Evolutionary conservation across 2,797 vertebrate species (phyloP).

Genomic region (Phoxinus dragarum): DNA sequence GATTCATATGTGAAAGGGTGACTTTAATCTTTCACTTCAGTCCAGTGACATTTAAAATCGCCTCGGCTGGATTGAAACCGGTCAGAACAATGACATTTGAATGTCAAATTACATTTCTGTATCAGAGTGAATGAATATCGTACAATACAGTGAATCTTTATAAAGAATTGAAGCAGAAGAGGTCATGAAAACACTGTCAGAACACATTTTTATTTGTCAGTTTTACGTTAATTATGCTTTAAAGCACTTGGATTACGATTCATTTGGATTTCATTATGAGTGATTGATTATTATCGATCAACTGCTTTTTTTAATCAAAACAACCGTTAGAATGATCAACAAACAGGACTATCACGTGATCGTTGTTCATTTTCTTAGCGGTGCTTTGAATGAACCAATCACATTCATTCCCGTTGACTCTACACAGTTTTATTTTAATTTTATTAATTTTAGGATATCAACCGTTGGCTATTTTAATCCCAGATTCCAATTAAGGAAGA

Average conservation of each 20-base stretch:
- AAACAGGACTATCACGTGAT: not conserved
- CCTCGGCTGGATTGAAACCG: slow-evolving; percentile 16
- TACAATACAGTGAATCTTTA: not conserved
- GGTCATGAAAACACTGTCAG: not conserved
- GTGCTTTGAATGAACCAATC: not conserved
- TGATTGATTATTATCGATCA: not conserved
- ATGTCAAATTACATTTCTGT: slow-evolving; percentile 41
- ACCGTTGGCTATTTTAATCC: no score
- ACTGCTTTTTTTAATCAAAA: not conserved
- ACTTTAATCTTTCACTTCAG: slow-evolving; percentile 19
- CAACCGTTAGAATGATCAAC: not conserved
- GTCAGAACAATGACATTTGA: not conserved
- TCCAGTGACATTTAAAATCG: slow-evolving; percentile 41
- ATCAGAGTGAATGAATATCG: not conserved
- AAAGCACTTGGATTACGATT: no score
- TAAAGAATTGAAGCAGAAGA: not conserved
- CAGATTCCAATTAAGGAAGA: not conserved
- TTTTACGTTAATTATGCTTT: not conserved
- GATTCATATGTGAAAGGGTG: slow-evolving; percentile 17
- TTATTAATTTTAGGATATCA: not conserved
- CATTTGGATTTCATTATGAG: not conserved
- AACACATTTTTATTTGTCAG: not conserved
- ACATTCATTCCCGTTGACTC: no score
- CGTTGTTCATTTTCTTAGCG: not conserved
- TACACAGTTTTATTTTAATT: no score